phyloP scores from a whole-genome alignment of 2,888 invertebrate genomes.

The Drosophila antonietae region DNA sequence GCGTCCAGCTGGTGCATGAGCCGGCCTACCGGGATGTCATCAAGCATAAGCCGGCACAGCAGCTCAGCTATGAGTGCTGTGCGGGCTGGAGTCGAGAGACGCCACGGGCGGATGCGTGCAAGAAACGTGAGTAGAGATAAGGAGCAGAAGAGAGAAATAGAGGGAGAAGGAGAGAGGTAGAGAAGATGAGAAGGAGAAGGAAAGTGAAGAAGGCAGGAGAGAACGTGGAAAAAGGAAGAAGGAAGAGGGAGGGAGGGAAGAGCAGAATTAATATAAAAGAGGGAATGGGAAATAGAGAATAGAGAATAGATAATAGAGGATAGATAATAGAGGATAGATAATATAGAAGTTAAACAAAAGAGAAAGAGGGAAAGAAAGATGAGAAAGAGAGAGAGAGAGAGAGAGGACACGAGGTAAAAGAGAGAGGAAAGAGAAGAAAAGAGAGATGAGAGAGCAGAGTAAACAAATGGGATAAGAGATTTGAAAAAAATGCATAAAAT shows the following conservation, averaged over 20 bases:
- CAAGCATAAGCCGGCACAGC: conserved; percentile 85
- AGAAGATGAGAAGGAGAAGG: not conserved
- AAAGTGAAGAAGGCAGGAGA: not conserved
- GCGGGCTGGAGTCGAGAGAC: conserved; percentile 87
- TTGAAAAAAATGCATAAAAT: too few species aligned
- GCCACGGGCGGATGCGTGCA: conserved; percentile 87
- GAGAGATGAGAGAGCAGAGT: too few species aligned
- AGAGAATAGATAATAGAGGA: not conserved
- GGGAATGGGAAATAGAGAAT: not conserved
- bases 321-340: not conserved
- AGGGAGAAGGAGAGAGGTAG: not conserved
- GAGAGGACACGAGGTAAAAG: not conserved
- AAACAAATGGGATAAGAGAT: not conserved
- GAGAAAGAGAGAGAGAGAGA: not conserved
- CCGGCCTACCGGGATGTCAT: conserved; percentile 86
- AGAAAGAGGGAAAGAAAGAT: not conserved
- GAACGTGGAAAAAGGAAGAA: too few species aligned
- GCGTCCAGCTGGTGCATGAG: conserved; percentile 86
- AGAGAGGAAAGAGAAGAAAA: not conserved
- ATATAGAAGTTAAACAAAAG: not conserved
- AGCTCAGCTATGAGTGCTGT: conserved; percentile 86
- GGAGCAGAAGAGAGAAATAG: not conserved
- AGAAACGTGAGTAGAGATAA: conserved; percentile 86
- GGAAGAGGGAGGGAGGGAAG: too few species aligned
- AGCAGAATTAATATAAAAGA: not conserved